Percentiles rank a stretch among this genome's conserved stretches.
Conservation (phyloP, 2,797 vertebrate species). For the Coregonus ussuriensis region DNA sequence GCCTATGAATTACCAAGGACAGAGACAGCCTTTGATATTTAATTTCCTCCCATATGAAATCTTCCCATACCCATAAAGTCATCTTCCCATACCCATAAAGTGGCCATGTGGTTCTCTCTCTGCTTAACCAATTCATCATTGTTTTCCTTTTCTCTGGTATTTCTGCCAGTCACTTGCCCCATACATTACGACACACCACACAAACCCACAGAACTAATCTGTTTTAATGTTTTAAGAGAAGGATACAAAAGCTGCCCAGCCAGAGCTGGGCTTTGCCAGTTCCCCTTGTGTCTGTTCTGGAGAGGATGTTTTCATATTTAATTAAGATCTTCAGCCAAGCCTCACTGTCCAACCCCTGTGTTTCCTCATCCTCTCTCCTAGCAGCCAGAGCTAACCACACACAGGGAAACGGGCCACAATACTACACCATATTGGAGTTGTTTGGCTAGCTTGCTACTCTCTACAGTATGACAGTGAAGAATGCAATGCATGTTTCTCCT, state of each 20-base stretch:
- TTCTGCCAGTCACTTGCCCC: conserved; percentile 25
- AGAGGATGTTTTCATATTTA: conserved; percentile 40
- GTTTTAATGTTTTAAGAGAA: conserved; percentile 20
- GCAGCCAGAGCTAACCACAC: conserved; percentile 35
- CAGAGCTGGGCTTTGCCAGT: conserved; percentile 23
- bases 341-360: conserved; percentile 21
- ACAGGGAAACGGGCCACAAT: conserved; percentile 11
- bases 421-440: conserved; percentile 24
- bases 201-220: conserved; percentile 39
- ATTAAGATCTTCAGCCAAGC: conserved; percentile 35
- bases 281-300: conserved; percentile 15
- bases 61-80: conserved; percentile 27
- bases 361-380: conserved; percentile 24
- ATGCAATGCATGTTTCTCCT: conserved; percentile 34
- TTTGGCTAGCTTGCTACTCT: conserved; percentile 24
- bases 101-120: conserved; percentile 26
- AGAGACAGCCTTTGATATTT: background rate
- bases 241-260: conserved; percentile 4
- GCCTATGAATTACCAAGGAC: conserved; percentile 18
- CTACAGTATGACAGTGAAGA: conserved; percentile 31
- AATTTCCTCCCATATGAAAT: conserved; percentile 25
- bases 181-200: conserved; percentile 14
- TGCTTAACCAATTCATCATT: conserved; percentile 41
- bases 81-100: background rate
- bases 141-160: conserved; percentile 26